Evolutionary conservation across 2,888 invertebrate species (phyloP).

Genomic region (Crioceris asparagi): DNA sequence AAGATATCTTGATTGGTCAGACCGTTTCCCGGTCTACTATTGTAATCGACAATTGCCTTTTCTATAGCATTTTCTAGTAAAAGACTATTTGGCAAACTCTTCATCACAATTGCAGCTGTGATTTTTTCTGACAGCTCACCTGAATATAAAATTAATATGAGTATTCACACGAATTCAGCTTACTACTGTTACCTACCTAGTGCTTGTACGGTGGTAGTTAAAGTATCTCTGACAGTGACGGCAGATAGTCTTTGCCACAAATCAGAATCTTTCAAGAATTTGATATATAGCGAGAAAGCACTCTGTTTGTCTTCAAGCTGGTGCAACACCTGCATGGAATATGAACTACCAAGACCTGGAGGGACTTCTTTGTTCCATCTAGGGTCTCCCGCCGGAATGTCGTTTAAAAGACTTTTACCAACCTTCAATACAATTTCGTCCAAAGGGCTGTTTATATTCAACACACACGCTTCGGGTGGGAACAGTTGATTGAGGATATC

Average conservation of each 20-base stretch:
- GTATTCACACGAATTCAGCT: not conserved
- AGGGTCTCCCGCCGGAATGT: constrained; percentile 83
- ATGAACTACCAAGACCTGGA: constrained; percentile 55
- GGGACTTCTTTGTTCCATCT: constrained; percentile 43
- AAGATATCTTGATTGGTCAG: constrained; percentile 65
- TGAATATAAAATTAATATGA: constrained; percentile 10
- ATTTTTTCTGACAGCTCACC: constrained; percentile 72
- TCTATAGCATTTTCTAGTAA: constrained; percentile 49
- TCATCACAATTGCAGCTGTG: constrained; percentile 59
- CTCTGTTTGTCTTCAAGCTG: constrained; percentile 82
- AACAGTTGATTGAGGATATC: constrained; percentile 42
- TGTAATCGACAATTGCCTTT: constrained; percentile 39
- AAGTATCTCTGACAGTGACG: constrained; percentile 32
- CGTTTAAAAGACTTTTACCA: constrained; percentile 71
- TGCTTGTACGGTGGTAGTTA: constrained; percentile 45
- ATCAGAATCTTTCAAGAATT: constrained; percentile 60
- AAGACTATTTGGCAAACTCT: constrained; percentile 49
- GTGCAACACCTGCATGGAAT: constrained; percentile 64
- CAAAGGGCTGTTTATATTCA: constrained; percentile 35
- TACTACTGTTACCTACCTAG: constrained; percentile 16
- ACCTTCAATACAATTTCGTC: constrained; percentile 54
- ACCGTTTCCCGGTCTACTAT: constrained; percentile 38
- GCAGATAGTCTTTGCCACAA: constrained; percentile 52
- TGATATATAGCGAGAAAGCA: constrained; percentile 60
- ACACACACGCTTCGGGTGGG: constrained; percentile 34